Evolutionary conservation across 2,888 invertebrate species (phyloP).

Genomic region (Amphipoea lucens): DNA sequence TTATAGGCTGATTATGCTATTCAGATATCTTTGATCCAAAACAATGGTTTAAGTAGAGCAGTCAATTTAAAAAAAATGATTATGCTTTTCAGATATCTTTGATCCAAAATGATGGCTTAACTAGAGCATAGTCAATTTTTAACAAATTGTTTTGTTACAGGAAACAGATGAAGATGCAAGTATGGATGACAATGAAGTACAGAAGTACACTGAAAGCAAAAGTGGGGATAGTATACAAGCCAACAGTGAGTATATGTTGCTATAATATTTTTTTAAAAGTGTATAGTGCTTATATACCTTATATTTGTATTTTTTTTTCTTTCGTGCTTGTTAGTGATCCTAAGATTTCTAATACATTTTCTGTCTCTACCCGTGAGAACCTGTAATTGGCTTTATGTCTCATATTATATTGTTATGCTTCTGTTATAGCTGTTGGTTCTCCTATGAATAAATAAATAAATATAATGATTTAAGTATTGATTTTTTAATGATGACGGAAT

Average conservation of each 20-base stretch:
- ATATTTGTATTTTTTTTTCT: no score
- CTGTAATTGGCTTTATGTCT: no score
- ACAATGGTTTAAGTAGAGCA: no score
- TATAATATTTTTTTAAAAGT: no score
- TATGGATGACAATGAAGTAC: constrained; percentile 79
- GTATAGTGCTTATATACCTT: no score
- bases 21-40: background rate
- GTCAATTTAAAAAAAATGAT: no score
- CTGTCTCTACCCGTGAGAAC: no score
- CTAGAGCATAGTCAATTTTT: background rate
- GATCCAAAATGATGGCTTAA: background rate
- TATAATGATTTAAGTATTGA: background rate
- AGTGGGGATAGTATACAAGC: constrained; percentile 65
- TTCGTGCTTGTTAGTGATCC: no score
- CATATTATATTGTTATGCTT: no score
- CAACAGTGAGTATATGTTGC: constrained; percentile 67
- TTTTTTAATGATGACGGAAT: background rate
- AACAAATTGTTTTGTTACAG: constrained; percentile 60
- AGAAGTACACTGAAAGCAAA: constrained; percentile 72
- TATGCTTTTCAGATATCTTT: background rate
- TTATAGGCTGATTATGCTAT: background rate
- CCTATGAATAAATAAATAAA: no score
- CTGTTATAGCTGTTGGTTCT: no score
- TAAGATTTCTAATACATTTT: no score
- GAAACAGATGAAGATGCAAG: constrained; percentile 74